A percentile compares a stretch with the other conserved stretches of the same genome.
Conservation (phyloP, 1,140 invertebrate genomes). For the Plectus sambesii region DNA sequence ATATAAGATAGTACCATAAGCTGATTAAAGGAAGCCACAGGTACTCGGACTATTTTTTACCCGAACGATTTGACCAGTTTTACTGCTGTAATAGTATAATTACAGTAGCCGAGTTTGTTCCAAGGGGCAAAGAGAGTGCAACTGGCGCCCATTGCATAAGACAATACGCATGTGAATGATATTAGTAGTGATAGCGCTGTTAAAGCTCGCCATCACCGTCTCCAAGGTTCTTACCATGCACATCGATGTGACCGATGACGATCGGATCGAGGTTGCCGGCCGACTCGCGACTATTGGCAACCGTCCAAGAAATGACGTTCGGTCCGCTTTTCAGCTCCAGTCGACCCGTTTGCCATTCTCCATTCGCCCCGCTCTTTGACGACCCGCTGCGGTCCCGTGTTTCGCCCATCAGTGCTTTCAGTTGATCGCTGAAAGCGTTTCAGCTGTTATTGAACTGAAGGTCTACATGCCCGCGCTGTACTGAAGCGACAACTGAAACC, state of each 20-base stretch:
- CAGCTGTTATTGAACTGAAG: conserved; percentile 2
- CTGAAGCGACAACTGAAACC: too few relatives aligned
- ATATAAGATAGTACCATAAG: conserved; percentile 7
- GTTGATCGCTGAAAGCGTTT: conserved; percentile 13
- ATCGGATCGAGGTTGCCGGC: conserved; percentile 31
- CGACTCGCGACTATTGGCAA: conserved; percentile 28
- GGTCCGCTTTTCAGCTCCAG: conserved; percentile 30
- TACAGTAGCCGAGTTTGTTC: background rate
- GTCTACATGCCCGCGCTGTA: conserved; percentile 2
- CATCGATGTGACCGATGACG: conserved; percentile 32
- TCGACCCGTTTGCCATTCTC: conserved; percentile 31
- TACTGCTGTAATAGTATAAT: too few relatives aligned
- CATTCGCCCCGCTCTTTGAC: conserved; percentile 18
- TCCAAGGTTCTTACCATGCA: conserved; percentile 34
- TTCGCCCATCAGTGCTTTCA: conserved; percentile 11
- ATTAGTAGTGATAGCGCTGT: too few relatives aligned
- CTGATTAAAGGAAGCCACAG: too few relatives aligned
- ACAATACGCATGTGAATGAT: too few relatives aligned
- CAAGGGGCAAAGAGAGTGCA: background rate
- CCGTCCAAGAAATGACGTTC: conserved; percentile 42
- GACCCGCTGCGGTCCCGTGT: conserved; percentile 13
- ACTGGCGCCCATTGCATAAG: conserved; percentile 1
- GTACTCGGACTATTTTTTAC: too few relatives aligned
- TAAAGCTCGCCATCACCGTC: too few relatives aligned
- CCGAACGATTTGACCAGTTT: too few relatives aligned